These are phyloP conservation scores for Galleria mellonella DNA, from an alignment of 1,140 invertebrate genomes.

Conservation along the genomic window DNA sequence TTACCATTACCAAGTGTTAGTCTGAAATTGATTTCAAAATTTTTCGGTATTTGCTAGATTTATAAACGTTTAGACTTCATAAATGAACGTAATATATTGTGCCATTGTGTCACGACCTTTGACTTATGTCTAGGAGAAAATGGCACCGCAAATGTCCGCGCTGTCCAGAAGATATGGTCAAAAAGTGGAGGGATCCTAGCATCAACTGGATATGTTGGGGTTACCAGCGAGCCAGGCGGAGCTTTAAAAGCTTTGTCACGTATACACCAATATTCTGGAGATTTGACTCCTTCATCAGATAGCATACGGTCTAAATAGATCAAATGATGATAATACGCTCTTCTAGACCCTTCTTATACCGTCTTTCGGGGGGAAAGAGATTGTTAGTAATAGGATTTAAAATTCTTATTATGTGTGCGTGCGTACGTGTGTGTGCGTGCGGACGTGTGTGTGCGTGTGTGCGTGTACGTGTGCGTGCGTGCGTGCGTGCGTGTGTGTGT, in stretches of 20 bases:
- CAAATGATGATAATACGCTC: too few relatives aligned
- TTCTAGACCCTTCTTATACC: too few relatives aligned
- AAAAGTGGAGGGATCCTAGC: conserved; percentile 29
- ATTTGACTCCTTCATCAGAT: conserved; percentile 28
- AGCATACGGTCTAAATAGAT: too few relatives aligned
- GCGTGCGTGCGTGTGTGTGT: too few relatives aligned
- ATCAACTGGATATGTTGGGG: conserved; percentile 54
- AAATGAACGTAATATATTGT: neutral
- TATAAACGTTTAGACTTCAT: neutral
- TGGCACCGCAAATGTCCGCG: conserved; percentile 51
- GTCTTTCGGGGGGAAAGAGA: too few relatives aligned
- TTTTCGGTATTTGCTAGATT: neutral
- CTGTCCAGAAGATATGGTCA: conserved; percentile 47
- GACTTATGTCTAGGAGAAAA: conserved; percentile 39
- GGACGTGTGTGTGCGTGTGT: too few relatives aligned
- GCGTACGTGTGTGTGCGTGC: too few relatives aligned
- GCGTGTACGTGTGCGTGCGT: too few relatives aligned
- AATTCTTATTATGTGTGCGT: too few relatives aligned
- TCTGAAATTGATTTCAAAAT: neutral
- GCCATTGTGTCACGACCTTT: neutral
- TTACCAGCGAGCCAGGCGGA: conserved; percentile 47
- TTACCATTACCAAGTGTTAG: neutral
- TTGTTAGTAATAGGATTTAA: too few relatives aligned
- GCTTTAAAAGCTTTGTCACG: conserved; percentile 59
- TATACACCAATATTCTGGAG: conserved; percentile 62